Evolutionary conservation across 2,888 invertebrate species (phyloP), one percentile per base, ranked within the genome.

Genomic region (Campoletis raptor): DNA sequence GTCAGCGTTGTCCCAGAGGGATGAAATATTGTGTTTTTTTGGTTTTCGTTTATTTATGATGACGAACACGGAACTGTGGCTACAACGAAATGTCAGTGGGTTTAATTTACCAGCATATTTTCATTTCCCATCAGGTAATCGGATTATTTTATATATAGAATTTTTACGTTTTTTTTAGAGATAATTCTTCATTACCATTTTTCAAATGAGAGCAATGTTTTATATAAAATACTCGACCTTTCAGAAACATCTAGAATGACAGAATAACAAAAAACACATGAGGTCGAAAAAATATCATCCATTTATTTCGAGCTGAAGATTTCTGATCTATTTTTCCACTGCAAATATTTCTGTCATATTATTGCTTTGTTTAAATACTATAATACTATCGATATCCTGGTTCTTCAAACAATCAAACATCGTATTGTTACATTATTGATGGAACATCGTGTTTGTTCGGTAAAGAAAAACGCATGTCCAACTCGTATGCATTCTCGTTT

Each of bases 91-190:
- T 42, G 37, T 45, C 67, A 83, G 42, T 66, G 24, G 61, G 3
- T 64, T 52, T 18, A 66, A 67, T 73, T 73, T 66, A 81, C 81
- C n/a, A 66, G 36, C 30, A n/a, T 48, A 30, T n/a, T 37, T 36
- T 69, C n/a, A 40, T 79, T 79, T 10, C 36, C n/a, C 37, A 24
- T 64, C 30, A 15, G 64, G 73, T 40, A 74, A 64, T 76, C 45
- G 45, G 36, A 64, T 30, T 18, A 24, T 64, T 45, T 45, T 64
- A 37, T 54, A 52, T 48, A 52, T 36, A 72, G 18, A 52, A 48
- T 52, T 54, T 36, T 37, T 45, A 52, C 37, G 52, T 24, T 40
- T 69, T 69, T 52, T 52, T 52, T 8, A 15, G 61, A 30, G 61
- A 30, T 6, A 61, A 61, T 15, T 30, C 30, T 24, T 30, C 12